Percentiles rank a stretch among this genome's conserved stretches.
These are phyloP conservation scores for Genyomyrus donnyi DNA, from an alignment of 2,113 vertebrate species.

Conservation along the genomic window DNA sequence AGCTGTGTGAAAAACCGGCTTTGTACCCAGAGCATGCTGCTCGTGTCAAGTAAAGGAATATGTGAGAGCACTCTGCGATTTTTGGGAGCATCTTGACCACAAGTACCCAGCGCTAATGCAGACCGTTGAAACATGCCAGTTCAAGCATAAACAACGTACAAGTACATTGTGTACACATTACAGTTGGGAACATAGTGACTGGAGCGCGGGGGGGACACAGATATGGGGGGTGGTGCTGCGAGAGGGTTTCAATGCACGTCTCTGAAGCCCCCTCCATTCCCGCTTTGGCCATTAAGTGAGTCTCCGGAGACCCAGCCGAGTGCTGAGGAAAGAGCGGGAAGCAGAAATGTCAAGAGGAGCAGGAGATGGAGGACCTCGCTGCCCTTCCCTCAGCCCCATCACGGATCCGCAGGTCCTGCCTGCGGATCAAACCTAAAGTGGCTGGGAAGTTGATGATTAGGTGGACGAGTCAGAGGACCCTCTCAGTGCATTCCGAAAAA, in stretches of 20 bases:
- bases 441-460: neutral
- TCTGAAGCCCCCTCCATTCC: constrained; percentile 5
- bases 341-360: neutral
- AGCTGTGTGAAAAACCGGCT: neutral
- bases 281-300: constrained; percentile 11
- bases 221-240: neutral
- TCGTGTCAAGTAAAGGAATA: constrained; percentile 1
- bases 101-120: neutral
- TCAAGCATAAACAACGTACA: neutral
- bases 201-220: neutral
- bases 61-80: neutral
- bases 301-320: neutral
- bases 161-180: neutral
- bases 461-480: neutral
- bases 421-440: neutral
- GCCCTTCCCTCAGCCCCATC: neutral
- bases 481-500: neutral
- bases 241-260: neutral
- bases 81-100: neutral
- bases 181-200: neutral
- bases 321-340: neutral
- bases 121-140: neutral
- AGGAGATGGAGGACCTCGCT: neutral
- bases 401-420: neutral
- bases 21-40: neutral